A percentile compares a stretch with the other conserved stretches of the same genome.
phyloP scores from a whole-genome alignment of 2,797 vertebrate species.

The Molothrus aeneus region DNA sequence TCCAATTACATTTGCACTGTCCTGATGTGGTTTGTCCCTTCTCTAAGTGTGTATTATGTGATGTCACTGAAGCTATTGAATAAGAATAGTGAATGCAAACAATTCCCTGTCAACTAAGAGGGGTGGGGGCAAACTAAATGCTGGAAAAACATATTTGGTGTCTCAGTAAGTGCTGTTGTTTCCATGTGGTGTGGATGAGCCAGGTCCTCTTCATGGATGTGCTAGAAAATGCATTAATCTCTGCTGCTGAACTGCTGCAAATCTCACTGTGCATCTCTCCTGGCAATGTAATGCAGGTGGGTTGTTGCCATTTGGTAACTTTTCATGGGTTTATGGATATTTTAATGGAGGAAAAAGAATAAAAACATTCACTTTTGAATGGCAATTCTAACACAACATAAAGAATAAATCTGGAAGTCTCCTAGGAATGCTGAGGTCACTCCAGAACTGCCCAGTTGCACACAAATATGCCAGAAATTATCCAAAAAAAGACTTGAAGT shows the following conservation, averaged over 20 bases:
- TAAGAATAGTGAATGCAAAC: background rate
- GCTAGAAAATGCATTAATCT: background rate
- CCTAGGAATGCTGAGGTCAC: background rate
- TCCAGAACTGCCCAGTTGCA: background rate
- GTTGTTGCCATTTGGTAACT: background rate
- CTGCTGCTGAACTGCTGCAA: background rate
- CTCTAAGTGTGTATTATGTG: background rate
- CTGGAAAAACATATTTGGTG: background rate
- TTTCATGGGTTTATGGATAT: accelerated
- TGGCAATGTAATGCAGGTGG: background rate
- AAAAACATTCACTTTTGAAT: background rate
- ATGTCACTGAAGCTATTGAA: background rate
- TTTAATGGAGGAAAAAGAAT: background rate
- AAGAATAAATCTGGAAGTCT: background rate
- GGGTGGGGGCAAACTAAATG: background rate
- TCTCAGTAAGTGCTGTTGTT: background rate
- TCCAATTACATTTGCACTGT: background rate
- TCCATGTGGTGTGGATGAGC: background rate
- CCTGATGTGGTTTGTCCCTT: background rate
- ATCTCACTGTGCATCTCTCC: accelerated
- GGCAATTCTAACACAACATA: background rate
- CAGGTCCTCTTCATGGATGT: background rate
- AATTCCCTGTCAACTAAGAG: background rate
- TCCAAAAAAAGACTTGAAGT: background rate
- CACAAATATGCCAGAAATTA: background rate